Evolutionary conservation across 64 coral and sea anemone species (phyloP), one percentile per base, ranked within the genome.

Genomic region (Montipora capricornis): DNA sequence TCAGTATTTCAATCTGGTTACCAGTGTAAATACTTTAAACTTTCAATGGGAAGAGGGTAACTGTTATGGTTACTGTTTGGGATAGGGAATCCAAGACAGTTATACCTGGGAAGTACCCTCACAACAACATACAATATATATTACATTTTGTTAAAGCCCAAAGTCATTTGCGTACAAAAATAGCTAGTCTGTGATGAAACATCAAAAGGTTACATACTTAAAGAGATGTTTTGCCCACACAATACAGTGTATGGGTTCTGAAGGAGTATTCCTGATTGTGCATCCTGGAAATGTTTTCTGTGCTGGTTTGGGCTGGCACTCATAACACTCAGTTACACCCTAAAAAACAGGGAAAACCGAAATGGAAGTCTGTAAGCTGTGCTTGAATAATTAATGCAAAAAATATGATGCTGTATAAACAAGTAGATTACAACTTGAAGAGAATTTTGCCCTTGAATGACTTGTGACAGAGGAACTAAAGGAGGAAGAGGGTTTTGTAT

Each of bases 211-310:
- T 55, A 70, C 95, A 74, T 92, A 97, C 95, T 99, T 99, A 57
- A 99, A 99, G 17, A 99, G 90, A 89, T 99, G 98, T 78, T 99
- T 99, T 55, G 98, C 98, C 98, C 98, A 99, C 19, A 99, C 98
- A 89, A 99, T 99, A 76, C 98, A 99, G 85, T 99, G 98, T 37
- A 99, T 99, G 26, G 98, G 98, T 87, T 99, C 98, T 17, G 98
- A 99, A 17, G 98, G 98, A 29, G 98, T 99, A 53, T 99, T 99
- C 79, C 98, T 80, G 81, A 99, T 99, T 2, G 98, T 99, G 37
- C 98, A 99, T 13, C 98, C 98, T 64, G 98, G 98, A 77, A 80
- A 99, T 29, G 89, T 92, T 50, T 99, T 99, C 80, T 99, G 98
- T 24, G 95, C 71, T 73, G 98, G 98, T 89, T 99, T 99, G 3